Evolutionary conservation across 1,140 invertebrate species (phyloP), one percentile per base, ranked within the genome.

Genomic region (Acromyrmex heyeri): DNA sequence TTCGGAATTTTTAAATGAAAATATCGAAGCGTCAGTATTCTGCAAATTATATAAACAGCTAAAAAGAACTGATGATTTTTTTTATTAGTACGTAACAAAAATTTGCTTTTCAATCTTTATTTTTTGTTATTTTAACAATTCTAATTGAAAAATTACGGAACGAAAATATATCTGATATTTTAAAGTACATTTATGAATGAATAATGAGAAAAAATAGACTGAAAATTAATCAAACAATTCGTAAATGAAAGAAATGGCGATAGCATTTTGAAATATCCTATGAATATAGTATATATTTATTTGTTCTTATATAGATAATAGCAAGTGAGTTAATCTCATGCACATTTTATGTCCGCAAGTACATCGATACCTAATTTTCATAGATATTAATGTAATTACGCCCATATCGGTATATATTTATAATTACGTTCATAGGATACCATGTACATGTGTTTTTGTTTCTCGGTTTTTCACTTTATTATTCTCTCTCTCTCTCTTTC

Each of bases 371-470:
- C 81, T 59, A 30, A 65, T 30, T 73, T 57, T 76, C 62, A 62
- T 79, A 64, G 57, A 90, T 76, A 86, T 87, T 82, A 81, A 90
- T 90, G 85, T 90, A 86, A 76, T 86, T 61, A 88, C 76, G 88
- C 57, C 64, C 57, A 78, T 34, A 61, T 86, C 50, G 55, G 61
- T 73, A 67, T 76, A 87, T 81, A 87, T 77, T 85, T 76, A 81
- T 55, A 48, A 34, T 88, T 76, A 86, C n/a, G 75, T 81, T 82
- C 69, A 53, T 85, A 88, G 79, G 79, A 85, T 87, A 48, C 30
- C 81, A 75, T 86, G 30, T 73, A 44, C 21, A 55, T 55, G 62
- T 69, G 90, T 92, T 90, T 92, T 50, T 69, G 14, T 75, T 44
- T 73, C 67, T 82, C 18, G 8, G 10, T 91, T 90, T 89, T 92